A percentile compares a stretch with the other conserved stretches of the same genome.
phyloP scores from a whole-genome alignment of 2,113 vertebrate species.

The Accipiter virgatus region DNA sequence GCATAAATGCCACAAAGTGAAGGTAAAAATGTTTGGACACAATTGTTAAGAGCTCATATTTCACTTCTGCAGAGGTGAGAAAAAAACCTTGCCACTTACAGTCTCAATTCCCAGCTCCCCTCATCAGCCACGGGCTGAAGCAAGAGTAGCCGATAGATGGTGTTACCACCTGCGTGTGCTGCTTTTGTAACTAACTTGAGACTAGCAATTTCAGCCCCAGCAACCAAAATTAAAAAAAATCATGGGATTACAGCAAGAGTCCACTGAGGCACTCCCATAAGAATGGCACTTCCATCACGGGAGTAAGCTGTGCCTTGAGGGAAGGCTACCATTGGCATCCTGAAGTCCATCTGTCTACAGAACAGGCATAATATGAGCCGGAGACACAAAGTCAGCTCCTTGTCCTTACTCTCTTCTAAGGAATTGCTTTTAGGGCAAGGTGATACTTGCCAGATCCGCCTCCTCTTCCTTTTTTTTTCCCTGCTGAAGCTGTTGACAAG shows the following conservation, averaged over 20 bases:
- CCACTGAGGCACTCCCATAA: background rate
- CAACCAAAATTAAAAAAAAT: background rate
- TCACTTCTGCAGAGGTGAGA: background rate
- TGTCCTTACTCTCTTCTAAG: background rate
- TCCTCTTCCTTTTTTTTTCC: background rate
- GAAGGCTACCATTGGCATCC: background rate
- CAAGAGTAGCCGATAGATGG: background rate
- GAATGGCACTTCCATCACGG: accelerated
- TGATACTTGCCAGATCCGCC: background rate
- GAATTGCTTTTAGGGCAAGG: background rate
- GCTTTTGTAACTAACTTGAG: background rate
- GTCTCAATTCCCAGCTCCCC: background rate
- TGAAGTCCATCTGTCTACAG: background rate
- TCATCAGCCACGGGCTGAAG: background rate
- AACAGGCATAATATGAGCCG: background rate
- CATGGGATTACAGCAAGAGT: background rate
- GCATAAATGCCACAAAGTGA: background rate
- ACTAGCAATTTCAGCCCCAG: background rate
- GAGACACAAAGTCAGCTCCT: background rate
- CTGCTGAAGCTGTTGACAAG: background rate
- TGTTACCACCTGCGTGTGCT: background rate
- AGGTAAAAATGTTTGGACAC: background rate
- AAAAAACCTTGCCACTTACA: background rate
- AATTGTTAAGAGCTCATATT: background rate
- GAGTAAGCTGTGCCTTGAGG: background rate